A percentile compares a stretch with the other conserved stretches of the same genome.
Evolutionary conservation across 2,888 invertebrate species (phyloP).

Genomic region (Lobophora halterata): DNA sequence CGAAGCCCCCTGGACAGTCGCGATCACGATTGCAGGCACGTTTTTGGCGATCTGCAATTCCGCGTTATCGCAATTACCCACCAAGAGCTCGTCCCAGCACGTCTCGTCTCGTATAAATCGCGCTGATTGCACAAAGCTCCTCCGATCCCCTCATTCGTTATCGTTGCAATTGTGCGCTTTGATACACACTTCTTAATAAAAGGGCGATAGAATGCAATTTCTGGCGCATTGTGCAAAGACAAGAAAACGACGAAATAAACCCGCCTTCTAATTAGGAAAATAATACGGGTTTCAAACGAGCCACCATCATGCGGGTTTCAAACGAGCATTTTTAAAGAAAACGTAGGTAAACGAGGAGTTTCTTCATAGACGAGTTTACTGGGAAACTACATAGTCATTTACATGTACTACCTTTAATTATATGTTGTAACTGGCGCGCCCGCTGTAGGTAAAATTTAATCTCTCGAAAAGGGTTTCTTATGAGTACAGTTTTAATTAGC

Average conservation of each 20-base stretch:
- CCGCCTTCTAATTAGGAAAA: slow-evolving; percentile 29
- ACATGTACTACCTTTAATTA: slow-evolving; percentile 23
- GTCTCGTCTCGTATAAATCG: slow-evolving; percentile 56
- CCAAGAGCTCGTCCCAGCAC: slow-evolving; percentile 46
- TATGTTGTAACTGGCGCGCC: slow-evolving; percentile 32
- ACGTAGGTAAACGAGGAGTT: slow-evolving; percentile 28
- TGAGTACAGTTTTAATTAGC: slow-evolving; percentile 50
- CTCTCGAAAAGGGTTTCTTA: slow-evolving; percentile 45
- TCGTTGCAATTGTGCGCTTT: slow-evolving; percentile 63
- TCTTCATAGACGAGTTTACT: slow-evolving; percentile 34
- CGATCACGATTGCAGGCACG: slow-evolving; percentile 46
- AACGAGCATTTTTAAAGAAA: slow-evolving; percentile 32
- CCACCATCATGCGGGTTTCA: slow-evolving; percentile 10
- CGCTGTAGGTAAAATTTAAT: slow-evolving; percentile 43
- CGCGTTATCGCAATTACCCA: slow-evolving; percentile 51
- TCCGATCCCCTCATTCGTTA: slow-evolving; percentile 69
- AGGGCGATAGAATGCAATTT: slow-evolving; percentile 53
- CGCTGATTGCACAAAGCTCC: slow-evolving; percentile 76
- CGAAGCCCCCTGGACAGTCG: slow-evolving; percentile 15
- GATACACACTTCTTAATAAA: slow-evolving; percentile 59
- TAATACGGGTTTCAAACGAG: too few relatives aligned
- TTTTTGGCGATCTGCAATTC: slow-evolving; percentile 43
- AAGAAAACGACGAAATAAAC: slow-evolving; percentile 22
- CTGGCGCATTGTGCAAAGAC: slow-evolving; percentile 37
- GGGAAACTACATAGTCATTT: slow-evolving; percentile 8